These are phyloP conservation scores for Lasioglossum marginatum DNA, from an alignment of 2,888 invertebrate species.

Conservation along the genomic window DNA sequence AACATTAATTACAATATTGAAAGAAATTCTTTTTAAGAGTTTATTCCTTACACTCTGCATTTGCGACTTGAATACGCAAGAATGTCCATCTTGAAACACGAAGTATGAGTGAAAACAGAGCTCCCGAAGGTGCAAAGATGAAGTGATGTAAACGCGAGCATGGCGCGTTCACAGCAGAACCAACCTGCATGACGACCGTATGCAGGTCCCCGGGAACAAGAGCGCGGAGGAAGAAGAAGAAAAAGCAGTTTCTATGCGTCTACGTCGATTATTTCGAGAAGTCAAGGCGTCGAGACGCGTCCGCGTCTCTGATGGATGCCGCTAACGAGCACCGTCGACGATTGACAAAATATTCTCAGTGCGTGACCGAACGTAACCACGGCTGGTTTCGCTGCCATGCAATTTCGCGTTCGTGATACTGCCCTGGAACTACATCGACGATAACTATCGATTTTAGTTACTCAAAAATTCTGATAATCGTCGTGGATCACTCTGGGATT, in stretches of 20 bases:
- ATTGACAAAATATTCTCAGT: conserved; percentile 83
- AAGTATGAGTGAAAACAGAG: too few relatives aligned
- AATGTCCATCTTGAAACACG: too few relatives aligned
- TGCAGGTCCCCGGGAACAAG: conserved; percentile 24
- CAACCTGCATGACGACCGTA: background rate
- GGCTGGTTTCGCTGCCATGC: conserved; percentile 28
- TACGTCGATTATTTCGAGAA: conserved; percentile 79
- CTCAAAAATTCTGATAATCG: background rate
- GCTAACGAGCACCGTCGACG: conserved; percentile 81
- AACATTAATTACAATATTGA: background rate
- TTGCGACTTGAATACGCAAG: background rate
- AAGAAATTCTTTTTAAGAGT: background rate
- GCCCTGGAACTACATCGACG: background rate
- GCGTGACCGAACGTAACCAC: conserved; percentile 56
- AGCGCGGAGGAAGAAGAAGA: conserved; percentile 33
- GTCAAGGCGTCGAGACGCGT: conserved; percentile 71
- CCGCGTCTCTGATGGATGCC: conserved; percentile 74
- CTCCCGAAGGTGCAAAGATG: background rate
- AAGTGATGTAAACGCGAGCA: too few relatives aligned
- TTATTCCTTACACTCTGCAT: background rate
- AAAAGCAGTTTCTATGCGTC: conserved; percentile 56
- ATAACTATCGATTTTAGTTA: background rate
- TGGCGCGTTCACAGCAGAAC: too few relatives aligned
- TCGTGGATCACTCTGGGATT: background rate
- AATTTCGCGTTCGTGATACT: background rate